These are phyloP conservation scores for Rhinopomastus cyanomelas DNA, from an alignment of 2,113 vertebrate genomes.

Conservation along the genomic window DNA sequence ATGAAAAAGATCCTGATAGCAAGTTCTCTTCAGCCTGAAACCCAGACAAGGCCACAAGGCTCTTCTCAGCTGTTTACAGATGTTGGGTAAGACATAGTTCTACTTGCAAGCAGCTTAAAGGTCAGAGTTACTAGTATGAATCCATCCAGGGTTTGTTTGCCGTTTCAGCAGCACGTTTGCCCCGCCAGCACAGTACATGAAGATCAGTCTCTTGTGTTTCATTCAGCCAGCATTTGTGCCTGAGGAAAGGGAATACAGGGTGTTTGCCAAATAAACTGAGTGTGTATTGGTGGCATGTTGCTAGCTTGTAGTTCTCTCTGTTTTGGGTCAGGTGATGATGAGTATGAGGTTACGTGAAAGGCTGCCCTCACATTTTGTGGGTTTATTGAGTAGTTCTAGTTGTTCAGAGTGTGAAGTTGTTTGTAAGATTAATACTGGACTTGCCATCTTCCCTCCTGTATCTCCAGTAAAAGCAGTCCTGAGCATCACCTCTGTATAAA, in stretches of 20 bases:
- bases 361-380: not conserved
- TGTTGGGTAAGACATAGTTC: not conserved
- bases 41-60: not conserved
- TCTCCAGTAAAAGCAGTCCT: constrained; percentile 58
- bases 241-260: not conserved
- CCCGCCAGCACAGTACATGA: not conserved
- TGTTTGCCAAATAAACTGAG: not conserved
- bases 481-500: constrained; percentile 38
- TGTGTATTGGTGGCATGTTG: not conserved
- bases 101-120: not conserved
- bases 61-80: too few species aligned
- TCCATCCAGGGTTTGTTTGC: not conserved
- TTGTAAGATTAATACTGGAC: constrained; percentile 50
- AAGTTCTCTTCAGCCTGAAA: not conserved
- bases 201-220: not conserved
- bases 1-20: not conserved
- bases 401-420: constrained; percentile 17
- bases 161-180: not conserved
- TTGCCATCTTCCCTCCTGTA: constrained; percentile 45
- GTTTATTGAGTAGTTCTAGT: constrained; percentile 38
- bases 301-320: not conserved
- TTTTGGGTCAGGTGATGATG: not conserved
- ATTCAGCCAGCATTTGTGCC: not conserved
- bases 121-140: not conserved
- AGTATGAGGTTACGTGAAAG: not conserved